Evolutionary conservation across 2,797 vertebrate species (phyloP), one percentile per base, ranked within the genome.

Genomic region (Fundulus diaphanus): DNA sequence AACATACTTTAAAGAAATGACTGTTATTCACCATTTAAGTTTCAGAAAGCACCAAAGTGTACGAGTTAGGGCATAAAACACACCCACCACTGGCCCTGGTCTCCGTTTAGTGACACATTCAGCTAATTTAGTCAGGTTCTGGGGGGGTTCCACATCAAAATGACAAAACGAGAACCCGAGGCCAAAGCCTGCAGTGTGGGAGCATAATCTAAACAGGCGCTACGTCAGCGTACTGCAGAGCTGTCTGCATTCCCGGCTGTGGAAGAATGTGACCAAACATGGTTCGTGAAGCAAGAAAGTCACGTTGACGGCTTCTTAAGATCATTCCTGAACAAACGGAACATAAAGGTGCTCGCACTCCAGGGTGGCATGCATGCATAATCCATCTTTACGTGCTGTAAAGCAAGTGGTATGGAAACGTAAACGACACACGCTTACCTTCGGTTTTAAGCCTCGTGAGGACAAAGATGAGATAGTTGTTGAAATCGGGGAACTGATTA

Each of bases 401-500:
- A n/a, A n/a, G n/a, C n/a, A n/a, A n/a, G n/a, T n/a, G n/a, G n/a
- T n/a, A n/a, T n/a, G n/a, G n/a, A n/a, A 42, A 66, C n/a, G 7
- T 24, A 42, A 66, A 15, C 20, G 57, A 57, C 37, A 18, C 1
- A 16, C 7, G 77, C 91, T 87, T 63, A 97, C 97, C 97, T 95
- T 99, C 97, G 0, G 96, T 96, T 91, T 98, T 99, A 71, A 99
- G 96, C 81, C 97, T 93, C 0, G 97, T 99, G 68, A 99, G 93
- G n/a, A 99, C 97, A 13, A 99, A 98, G 85, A 99, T 99, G 74
- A 99, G 92, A 94, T 98, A 99, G 85, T 98, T 98, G 94, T 98
- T 99, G 94, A 99, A 98, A 88, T 99, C 97, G 0, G 97, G 97
- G 83, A 96, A 98, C 82, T 98, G 97, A 91, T 99, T 99, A 77